Conservation (phyloP, 53 echinoderm and acorn worm genomes). For the Paracentrotus lividus region DNA sequence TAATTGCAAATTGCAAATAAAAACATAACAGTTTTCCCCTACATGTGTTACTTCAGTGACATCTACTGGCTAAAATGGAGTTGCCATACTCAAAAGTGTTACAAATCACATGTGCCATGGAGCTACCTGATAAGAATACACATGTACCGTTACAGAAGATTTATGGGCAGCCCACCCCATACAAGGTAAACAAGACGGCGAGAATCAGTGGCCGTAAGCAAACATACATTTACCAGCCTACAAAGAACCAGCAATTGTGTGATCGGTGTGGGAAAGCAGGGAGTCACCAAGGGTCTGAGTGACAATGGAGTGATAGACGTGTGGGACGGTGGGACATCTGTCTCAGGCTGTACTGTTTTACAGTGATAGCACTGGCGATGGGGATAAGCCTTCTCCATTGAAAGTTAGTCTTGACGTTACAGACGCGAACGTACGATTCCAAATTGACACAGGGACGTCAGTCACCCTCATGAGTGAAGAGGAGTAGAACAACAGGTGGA, state of each 20-base stretch:
- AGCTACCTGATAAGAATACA: slow-evolving; percentile 37
- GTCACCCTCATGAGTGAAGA: not conserved
- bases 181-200: not conserved
- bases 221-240: not conserved
- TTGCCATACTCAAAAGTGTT: slow-evolving; percentile 14
- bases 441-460: not conserved
- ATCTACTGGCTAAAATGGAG: slow-evolving; percentile 27
- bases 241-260: not conserved
- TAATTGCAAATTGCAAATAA: too few relatives aligned
- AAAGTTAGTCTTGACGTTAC: not conserved
- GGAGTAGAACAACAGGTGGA: not conserved
- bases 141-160: too few relatives aligned
- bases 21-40: too few relatives aligned
- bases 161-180: not conserved
- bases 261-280: not conserved
- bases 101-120: slow-evolving; percentile 14
- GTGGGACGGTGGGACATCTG: not conserved
- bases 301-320: not conserved
- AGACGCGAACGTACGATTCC: not conserved
- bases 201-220: not conserved
- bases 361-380: too few relatives aligned
- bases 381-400: not conserved
- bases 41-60: too few relatives aligned
- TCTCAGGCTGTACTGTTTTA: not conserved
- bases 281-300: too few relatives aligned